Conservation (phyloP, 2,888 invertebrate genomes). For the Masnerella sp. region DNA sequence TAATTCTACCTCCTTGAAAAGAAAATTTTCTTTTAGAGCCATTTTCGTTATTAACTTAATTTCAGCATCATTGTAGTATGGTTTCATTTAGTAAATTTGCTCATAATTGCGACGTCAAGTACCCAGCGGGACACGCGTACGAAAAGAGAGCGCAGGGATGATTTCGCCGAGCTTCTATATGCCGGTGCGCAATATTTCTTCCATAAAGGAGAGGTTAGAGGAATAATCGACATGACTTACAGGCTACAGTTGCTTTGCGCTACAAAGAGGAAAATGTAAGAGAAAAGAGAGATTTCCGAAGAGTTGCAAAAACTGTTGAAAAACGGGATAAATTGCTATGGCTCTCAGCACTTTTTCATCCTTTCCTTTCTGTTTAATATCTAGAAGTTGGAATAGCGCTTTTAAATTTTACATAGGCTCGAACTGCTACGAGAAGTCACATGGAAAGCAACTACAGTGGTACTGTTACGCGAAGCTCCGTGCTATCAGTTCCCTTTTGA, state of each 20-base stretch:
- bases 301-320: constrained; percentile 47
- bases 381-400: constrained; percentile 39
- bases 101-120: no score
- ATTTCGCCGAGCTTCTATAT: no score
- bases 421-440: constrained; percentile 54
- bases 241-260: constrained; percentile 48
- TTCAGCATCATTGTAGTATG: constrained; percentile 23
- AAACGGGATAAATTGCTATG: constrained; percentile 51
- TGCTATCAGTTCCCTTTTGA: constrained; percentile 62
- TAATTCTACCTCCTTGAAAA: constrained; percentile 1
- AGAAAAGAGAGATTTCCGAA: constrained; percentile 37
- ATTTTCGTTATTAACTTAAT: no score
- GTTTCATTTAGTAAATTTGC: no score
- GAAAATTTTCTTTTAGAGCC: no score
- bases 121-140: no score
- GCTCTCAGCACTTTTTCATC: constrained; percentile 44
- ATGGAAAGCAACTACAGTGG: constrained; percentile 68
- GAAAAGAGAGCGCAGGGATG: no score
- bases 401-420: constrained; percentile 24
- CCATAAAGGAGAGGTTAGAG: constrained; percentile 45
- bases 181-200: constrained; percentile 39
- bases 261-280: constrained; percentile 53
- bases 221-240: constrained; percentile 53
- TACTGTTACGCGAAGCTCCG: constrained; percentile 62
- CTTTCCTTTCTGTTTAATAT: constrained; percentile 45